Evolutionary conservation across 2,888 invertebrate species (phyloP), one percentile per base, ranked within the genome.

Genomic region (Mythimna pallens): DNA sequence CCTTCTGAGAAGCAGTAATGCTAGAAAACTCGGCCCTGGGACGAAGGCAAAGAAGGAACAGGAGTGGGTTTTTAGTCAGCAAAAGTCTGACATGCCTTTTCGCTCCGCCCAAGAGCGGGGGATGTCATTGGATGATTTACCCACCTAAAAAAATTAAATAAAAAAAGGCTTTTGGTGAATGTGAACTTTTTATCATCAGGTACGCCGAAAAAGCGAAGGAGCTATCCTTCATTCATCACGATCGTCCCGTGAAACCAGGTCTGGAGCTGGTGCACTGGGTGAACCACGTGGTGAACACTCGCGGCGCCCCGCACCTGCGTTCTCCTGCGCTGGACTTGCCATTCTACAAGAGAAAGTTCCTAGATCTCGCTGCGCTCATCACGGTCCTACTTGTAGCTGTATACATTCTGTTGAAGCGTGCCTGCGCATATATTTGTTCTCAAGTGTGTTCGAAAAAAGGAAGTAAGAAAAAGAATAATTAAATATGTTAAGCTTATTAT

Each of bases 191-290:
- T 34, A 17, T 50, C 22, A n/a, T 30, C 75, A 90, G 90, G 25
- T 92, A 89, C 47, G 70, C 76, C 0, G 61, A 81, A 14, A 86
- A 65, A 59, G 84, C 64, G 0, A 87, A 87, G 47, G 85, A 83
- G 70, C 43, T 88, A 1, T 88, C 90, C 0, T 62, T 71, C 0
- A 80, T 88, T n/a, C 81, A 85, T 61, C 88, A 88, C 58, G 82
- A 89, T 62, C 94, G 97, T 7, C 97, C 96, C 0, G 89, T 96
- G 73, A 92, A 94, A 20, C 96, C 97, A 0, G 89, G 97, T 71
- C 96, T 96, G 30, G 96, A 96, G 14, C 96, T 97, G 43, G 92
- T 97, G 61, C 97, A 97, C 93, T 97, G 97, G 97, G 96, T 97
- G 55, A 97, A 97, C 89, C 97, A 97, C 89, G 96, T 97, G 17